Percentiles rank a stretch among this genome's conserved stretches.
Evolutionary conservation across 1,140 invertebrate genomes (phyloP).

Genomic region (Whitmania pigra): DNA sequence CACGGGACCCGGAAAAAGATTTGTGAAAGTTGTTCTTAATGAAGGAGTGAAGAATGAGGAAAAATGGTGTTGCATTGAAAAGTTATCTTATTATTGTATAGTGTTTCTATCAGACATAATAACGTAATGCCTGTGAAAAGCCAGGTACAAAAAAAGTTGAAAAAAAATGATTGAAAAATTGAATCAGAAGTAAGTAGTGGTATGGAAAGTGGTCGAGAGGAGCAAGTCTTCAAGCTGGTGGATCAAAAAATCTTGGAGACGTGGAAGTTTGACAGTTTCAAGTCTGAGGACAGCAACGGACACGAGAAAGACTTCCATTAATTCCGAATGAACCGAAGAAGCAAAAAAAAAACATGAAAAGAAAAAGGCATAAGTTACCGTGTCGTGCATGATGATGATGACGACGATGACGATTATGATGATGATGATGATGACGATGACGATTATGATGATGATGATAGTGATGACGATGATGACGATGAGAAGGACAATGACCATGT

Average conservation of each 20-base stretch:
- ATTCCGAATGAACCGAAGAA: background rate
- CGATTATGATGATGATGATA: conserved; percentile 1
- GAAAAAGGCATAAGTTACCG: background rate
- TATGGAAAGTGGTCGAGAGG: background rate
- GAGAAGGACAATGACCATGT: no score
- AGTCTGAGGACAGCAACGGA: background rate
- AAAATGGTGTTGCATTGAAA: no score
- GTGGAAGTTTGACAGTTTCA: background rate
- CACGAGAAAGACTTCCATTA: background rate
- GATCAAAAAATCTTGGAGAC: background rate
- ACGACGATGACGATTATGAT: conserved; percentile 8
- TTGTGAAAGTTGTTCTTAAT: no score
- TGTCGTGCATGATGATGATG: conserved; percentile 14
- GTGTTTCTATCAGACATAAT: no score
- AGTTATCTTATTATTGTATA: no score
- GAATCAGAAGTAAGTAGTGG: background rate
- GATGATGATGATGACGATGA: background rate
- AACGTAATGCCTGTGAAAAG: no score
- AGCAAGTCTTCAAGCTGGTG: background rate
- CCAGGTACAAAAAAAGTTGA: background rate
- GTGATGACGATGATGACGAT: background rate
- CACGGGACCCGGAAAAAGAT: no score
- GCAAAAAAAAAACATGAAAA: background rate
- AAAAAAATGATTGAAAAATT: background rate
- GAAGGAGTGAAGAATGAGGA: no score